These are phyloP conservation scores for Phalacrocorax aristotelis DNA, from an alignment of 2,113 vertebrate genomes.

Conservation along the genomic window DNA sequence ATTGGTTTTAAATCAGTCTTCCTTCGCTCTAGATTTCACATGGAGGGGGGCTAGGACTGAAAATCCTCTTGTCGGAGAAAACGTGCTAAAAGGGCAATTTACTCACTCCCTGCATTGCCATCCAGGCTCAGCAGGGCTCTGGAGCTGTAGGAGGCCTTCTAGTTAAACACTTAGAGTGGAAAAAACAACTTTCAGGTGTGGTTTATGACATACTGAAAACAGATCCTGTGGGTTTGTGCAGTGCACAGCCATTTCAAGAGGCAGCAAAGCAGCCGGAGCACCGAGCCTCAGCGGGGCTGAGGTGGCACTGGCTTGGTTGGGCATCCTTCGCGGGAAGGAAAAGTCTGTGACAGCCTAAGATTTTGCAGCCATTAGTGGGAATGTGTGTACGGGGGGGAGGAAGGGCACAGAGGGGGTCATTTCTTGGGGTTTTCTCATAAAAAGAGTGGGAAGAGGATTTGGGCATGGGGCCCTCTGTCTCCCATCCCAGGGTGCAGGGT, in stretches of 20 bases:
- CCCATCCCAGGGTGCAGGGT: not conserved
- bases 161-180: constrained; percentile 68
- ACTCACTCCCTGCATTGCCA: constrained; percentile 60
- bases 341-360: not conserved
- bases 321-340: not conserved
- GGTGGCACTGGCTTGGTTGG: not conserved
- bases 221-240: not conserved
- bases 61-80: constrained; percentile 56
- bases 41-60: constrained; percentile 4
- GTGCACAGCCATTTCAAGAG: not conserved
- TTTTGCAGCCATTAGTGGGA: not conserved
- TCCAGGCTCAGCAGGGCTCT: constrained; percentile 65
- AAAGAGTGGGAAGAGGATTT: not conserved
- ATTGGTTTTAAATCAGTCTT: constrained; percentile 71
- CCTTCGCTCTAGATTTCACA: constrained; percentile 3
- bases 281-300: not conserved
- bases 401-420: not conserved
- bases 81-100: constrained; percentile 75
- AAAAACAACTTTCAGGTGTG: constrained; percentile 71
- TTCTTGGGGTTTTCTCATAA: not conserved
- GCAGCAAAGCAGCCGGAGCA: rapidly evolving
- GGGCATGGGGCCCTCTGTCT: not conserved
- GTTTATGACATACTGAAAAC: not conserved
- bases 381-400: too few relatives aligned
- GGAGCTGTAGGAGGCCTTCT: constrained; percentile 59